phyloP scores from a whole-genome alignment of 2,888 invertebrate genomes.

The Eupeodes luniger region DNA sequence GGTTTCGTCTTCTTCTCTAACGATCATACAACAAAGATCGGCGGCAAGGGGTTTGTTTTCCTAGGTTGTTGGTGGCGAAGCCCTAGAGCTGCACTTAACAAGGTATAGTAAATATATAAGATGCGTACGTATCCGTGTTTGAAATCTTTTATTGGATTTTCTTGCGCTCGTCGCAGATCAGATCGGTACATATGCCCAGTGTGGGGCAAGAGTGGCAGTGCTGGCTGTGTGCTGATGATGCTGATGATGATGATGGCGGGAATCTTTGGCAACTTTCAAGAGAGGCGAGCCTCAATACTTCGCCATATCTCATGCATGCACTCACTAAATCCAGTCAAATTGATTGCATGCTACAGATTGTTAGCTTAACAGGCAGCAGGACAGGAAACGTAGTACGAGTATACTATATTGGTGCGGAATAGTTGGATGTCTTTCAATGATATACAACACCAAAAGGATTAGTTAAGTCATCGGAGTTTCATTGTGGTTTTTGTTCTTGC shows the following conservation, averaged over 20 bases:
- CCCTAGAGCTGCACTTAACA: constrained; percentile 75
- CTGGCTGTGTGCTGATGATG: not conserved
- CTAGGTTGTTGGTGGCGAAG: constrained; percentile 63
- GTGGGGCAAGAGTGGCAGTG: not conserved
- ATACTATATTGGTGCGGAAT: constrained; percentile 25
- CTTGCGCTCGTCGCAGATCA: constrained; percentile 68
- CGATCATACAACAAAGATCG: constrained; percentile 20
- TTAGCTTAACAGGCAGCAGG: constrained; percentile 70
- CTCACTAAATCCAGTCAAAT: constrained; percentile 74
- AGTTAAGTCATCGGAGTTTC: constrained; percentile 70
- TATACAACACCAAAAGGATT: constrained; percentile 65
- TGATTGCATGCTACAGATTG: constrained; percentile 75
- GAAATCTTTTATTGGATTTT: constrained; percentile 75
- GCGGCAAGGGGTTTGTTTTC: constrained; percentile 17
- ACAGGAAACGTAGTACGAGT: constrained; percentile 58
- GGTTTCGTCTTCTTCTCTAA: constrained; percentile 63
- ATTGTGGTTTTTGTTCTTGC: constrained; percentile 54
- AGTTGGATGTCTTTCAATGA: constrained; percentile 68
- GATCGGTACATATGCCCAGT: constrained; percentile 42
- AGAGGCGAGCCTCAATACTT: not conserved
- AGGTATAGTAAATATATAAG: constrained; percentile 31
- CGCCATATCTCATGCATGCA: constrained; percentile 68
- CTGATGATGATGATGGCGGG: constrained; percentile 12
- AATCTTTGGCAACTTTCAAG: constrained; percentile 47
- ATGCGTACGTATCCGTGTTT: constrained; percentile 76